Conservation (phyloP, 2,797 vertebrate species). For the Sandelia bainsii region DNA sequence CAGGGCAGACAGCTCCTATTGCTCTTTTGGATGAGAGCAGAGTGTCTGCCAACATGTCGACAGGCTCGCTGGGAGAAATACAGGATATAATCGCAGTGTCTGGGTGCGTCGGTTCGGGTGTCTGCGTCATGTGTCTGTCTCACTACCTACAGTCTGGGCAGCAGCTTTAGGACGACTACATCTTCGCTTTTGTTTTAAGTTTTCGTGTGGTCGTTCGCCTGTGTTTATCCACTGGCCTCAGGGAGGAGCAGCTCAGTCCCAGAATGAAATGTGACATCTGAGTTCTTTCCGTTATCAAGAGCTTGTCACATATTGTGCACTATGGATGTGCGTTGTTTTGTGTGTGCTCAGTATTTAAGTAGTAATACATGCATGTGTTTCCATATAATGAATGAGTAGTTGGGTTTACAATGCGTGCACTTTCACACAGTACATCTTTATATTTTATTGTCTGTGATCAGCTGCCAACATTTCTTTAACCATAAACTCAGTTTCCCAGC, state of each 20-base stretch:
- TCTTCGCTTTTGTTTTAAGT: background rate
- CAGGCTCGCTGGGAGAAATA: conserved; percentile 52
- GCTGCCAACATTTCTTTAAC: too few species aligned
- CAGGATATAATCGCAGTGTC: conserved; percentile 51
- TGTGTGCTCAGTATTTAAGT: background rate
- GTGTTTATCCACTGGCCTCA: conserved; percentile 18
- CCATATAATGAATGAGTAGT: background rate
- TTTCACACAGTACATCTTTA: too few species aligned
- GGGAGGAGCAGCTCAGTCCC: conserved; percentile 1
- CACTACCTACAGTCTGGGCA: conserved; percentile 26
- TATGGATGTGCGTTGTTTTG: background rate
- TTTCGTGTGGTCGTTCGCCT: background rate
- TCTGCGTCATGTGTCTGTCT: conserved; percentile 28
- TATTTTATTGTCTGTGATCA: too few species aligned
- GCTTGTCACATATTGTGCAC: conserved; percentile 3
- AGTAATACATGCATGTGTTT: background rate
- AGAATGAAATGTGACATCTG: conserved; percentile 6
- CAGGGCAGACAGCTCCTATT: conserved; percentile 58
- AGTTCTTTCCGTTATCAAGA: background rate
- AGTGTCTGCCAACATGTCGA: conserved; percentile 47
- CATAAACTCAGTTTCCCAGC: too few species aligned
- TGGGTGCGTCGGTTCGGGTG: conserved; percentile 16
- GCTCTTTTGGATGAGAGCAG: conserved; percentile 56
- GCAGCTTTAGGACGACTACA: conserved; percentile 14
- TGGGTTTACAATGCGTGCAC: background rate